phyloP scores from a whole-genome alignment of 2,797 vertebrate species.

The Halcyon smyrnensis region DNA sequence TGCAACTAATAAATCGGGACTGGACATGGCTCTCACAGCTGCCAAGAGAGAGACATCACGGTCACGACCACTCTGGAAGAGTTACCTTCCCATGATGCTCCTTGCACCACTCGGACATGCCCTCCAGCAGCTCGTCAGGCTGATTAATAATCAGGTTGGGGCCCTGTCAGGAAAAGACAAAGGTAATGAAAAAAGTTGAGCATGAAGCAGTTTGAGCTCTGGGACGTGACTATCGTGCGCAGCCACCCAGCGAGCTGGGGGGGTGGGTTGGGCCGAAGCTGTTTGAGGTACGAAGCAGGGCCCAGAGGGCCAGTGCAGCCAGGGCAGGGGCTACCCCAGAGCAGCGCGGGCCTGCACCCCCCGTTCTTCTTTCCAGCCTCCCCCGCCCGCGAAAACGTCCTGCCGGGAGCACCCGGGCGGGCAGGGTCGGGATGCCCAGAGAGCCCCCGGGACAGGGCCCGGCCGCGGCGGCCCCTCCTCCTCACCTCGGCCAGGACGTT shows the following conservation, averaged over 20 bases:
- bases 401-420: not conserved
- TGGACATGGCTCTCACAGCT: rapidly evolving
- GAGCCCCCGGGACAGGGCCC: too few species aligned
- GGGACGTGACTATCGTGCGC: too few species aligned
- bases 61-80: not conserved
- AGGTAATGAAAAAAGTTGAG: not conserved
- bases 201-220: not conserved
- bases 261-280: too few species aligned
- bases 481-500: constrained; percentile 90
- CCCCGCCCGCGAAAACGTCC: not conserved
- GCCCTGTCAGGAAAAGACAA: constrained; percentile 78
- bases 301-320: not conserved
- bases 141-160: constrained; percentile 96
- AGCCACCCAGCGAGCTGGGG: not conserved
- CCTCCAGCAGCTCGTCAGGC: constrained; percentile 88
- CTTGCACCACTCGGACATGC: constrained; percentile 97
- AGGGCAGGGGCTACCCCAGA: not conserved
- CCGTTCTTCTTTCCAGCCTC: not conserved
- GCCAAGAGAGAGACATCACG: not conserved
- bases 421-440: not conserved
- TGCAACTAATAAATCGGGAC: rapidly evolving
- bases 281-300: not conserved
- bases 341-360: too few species aligned
- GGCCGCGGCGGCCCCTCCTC: not conserved
- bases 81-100: constrained; percentile 94